Percentiles rank a stretch among this genome's conserved stretches.
phyloP scores from a whole-genome alignment of 1,140 invertebrate genomes.

The Bilobella aurantiaca region DNA sequence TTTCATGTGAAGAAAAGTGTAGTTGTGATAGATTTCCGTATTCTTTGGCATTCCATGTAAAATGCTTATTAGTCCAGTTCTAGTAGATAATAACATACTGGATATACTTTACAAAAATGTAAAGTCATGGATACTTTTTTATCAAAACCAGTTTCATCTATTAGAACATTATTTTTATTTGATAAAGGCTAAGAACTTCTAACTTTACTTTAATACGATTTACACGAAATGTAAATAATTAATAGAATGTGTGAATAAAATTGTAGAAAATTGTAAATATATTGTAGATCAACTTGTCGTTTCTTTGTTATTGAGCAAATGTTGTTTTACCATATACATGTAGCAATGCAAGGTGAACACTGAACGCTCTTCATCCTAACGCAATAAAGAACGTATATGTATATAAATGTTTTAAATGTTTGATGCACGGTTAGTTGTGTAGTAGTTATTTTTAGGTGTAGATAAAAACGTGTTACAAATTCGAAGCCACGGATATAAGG shows the following conservation, averaged over 20 bases:
- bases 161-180: too few relatives aligned
- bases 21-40: constrained; percentile 39
- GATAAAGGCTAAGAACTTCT: too few relatives aligned
- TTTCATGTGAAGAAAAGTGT: constrained; percentile 38
- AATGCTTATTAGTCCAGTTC: constrained; percentile 40
- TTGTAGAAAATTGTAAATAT: too few relatives aligned
- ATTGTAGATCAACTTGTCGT: too few relatives aligned
- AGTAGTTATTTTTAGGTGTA: background rate
- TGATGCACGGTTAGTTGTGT: background rate
- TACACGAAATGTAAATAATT: too few relatives aligned
- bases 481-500: constrained; percentile 25
- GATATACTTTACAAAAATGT: background rate
- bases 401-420: background rate
- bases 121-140: too few relatives aligned
- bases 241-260: too few relatives aligned
- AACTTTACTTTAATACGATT: too few relatives aligned
- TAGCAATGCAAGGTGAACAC: constrained; percentile 27
- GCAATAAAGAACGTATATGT: too few relatives aligned
- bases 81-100: background rate
- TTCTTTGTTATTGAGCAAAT: too few relatives aligned
- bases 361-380: constrained; percentile 25
- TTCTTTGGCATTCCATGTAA: constrained; percentile 39
- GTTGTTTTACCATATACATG: constrained; percentile 28
- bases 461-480: too few relatives aligned
- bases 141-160: too few relatives aligned